Evolutionary conservation across 2,113 vertebrate genomes (phyloP).

Genomic region (Trogon surrucura): DNA sequence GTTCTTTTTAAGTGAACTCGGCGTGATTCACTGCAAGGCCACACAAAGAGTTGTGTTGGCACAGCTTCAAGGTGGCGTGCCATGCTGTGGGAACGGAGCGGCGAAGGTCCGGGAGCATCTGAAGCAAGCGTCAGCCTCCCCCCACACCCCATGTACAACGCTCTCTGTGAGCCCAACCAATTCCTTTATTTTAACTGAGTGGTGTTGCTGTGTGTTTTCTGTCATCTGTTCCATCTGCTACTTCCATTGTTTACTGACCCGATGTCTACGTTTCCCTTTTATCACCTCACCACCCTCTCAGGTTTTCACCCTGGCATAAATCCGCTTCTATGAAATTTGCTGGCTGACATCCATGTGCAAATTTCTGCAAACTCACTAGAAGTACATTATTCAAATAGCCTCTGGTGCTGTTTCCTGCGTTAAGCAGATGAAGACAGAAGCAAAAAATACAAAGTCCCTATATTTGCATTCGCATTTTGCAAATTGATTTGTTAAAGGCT

Average conservation of each 20-base stretch:
- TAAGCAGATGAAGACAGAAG: neutral
- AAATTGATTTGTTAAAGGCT: constrained; percentile 11
- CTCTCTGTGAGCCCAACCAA: neutral
- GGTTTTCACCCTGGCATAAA: neutral
- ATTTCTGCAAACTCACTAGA: constrained; percentile 12
- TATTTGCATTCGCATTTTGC: constrained; percentile 60
- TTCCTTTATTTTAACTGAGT: neutral
- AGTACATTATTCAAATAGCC: constrained; percentile 35
- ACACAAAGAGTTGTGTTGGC: constrained; percentile 11
- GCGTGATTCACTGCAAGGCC: neutral
- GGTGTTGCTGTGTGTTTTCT: neutral
- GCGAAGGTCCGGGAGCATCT: neutral
- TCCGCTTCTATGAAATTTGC: neutral
- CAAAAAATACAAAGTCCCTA: neutral
- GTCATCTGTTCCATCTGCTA: neutral
- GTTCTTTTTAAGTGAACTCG: neutral
- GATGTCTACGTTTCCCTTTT: neutral
- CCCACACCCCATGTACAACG: neutral
- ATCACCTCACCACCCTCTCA: neutral
- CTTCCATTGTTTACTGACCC: neutral
- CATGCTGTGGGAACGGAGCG: constrained; percentile 10
- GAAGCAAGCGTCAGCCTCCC: neutral
- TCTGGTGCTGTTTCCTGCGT: neutral
- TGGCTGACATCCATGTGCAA: constrained; percentile 15
- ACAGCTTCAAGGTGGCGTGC: neutral